Evolutionary conservation across 2,888 invertebrate genomes (phyloP).

Genomic region (Drosophila flavopinicola): DNA sequence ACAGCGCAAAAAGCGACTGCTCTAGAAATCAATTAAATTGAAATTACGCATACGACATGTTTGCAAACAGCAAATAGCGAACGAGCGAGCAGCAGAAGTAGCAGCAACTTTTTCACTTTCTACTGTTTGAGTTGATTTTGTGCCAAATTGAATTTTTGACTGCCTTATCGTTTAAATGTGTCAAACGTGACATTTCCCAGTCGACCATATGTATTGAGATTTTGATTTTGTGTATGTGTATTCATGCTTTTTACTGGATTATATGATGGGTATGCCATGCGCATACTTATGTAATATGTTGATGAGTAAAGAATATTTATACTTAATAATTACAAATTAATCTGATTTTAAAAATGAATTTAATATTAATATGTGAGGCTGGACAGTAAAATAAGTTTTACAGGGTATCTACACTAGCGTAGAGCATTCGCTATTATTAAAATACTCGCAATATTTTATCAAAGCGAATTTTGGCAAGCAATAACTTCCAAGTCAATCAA

Average conservation of each 20-base stretch:
- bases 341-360: too few relatives aligned
- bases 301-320: too few relatives aligned
- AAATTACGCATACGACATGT: conserved; percentile 77
- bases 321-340: too few relatives aligned
- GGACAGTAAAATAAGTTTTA: not conserved
- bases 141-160: conserved; percentile 43
- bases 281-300: too few relatives aligned
- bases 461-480: not conserved
- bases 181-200: conserved; percentile 55
- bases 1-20: conserved; percentile 42
- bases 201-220: not conserved
- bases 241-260: not conserved
- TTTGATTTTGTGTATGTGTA: not conserved
- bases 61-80: conserved; percentile 37
- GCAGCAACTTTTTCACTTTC: conserved; percentile 44
- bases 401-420: not conserved
- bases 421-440: conserved; percentile 1
- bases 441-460: conserved; percentile 24
- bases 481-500: conserved; percentile 3
- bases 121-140: conserved; percentile 41
- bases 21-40: conserved; percentile 72
- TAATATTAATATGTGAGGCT: too few relatives aligned
- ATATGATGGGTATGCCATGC: conserved; percentile 1
- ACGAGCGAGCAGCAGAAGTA: not conserved
- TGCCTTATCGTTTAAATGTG: conserved; percentile 45